A percentile compares a stretch with the other conserved stretches of the same genome.
phyloP scores from a whole-genome alignment of 1,140 invertebrate species.

The Drosophila pandora region DNA sequence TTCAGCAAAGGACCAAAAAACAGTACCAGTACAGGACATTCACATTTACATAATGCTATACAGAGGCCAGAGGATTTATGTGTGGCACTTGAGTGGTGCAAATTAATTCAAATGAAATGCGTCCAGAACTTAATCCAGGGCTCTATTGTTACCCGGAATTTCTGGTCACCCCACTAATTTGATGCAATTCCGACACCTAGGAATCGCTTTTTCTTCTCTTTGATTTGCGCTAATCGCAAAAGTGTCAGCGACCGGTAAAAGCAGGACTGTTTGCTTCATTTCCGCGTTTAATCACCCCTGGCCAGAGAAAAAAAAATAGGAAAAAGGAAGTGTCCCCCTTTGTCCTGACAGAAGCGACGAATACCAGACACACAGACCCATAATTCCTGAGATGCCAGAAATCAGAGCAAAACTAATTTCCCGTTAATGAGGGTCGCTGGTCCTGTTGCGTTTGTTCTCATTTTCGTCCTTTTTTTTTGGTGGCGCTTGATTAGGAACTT shows the following conservation, averaged over 20 bases:
- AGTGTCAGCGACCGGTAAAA: conserved; percentile 61
- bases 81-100: conserved; percentile 75
- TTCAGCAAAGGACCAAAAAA: conserved; percentile 13
- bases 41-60: conserved; percentile 64
- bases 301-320: neutral
- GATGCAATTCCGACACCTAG: conserved; percentile 68
- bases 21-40: conserved; percentile 8
- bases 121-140: conserved; percentile 54
- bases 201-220: conserved; percentile 44
- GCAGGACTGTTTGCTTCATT: conserved; percentile 63
- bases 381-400: conserved; percentile 43
- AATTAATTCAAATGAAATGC: conserved; percentile 82
- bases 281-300: conserved; percentile 75
- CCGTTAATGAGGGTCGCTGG: conserved; percentile 78
- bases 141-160: conserved; percentile 35
- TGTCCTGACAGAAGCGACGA: conserved; percentile 24
- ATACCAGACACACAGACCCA: conserved; percentile 37
- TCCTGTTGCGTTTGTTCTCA: conserved; percentile 35
- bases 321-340: conserved; percentile 27
- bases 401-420: conserved; percentile 79
- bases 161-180: conserved; percentile 47
- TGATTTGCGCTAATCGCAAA: conserved; percentile 72
- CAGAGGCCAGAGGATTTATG: conserved; percentile 62
- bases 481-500: conserved; percentile 56
- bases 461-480: conserved; percentile 24